Base-by-base conservation (phyloP, 2,888 invertebrate species). In the Latrodectus hesperus region DNA sequence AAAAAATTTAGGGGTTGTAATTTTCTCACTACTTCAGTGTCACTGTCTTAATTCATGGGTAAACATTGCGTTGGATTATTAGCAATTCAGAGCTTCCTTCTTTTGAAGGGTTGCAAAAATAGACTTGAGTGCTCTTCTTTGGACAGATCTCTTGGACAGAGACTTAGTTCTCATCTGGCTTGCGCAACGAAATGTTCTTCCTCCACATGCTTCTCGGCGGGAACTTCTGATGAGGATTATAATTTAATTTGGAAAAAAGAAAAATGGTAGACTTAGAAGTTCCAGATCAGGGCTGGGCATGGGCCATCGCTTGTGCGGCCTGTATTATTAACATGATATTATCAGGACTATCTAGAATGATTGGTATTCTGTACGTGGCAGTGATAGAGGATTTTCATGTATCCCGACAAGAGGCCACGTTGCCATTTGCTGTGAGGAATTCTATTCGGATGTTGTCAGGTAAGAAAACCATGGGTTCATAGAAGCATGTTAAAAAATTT, bases 341-440 rank as follows among this genome's bases (percentile, higher is more conserved):
- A 11, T 90, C 89, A 17, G 90, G 90, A 9, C n/a, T 89, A 12
- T 87, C 89, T 12, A 64, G 90, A 14, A 85, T 89, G 68, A 89
- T 88, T 81, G 90, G 90, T n/a, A 89, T 90, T 22, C 71, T 90
- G 52, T 90, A 89, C n/a, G 89, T 90, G 16, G 76, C 78, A 4
- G 75, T 90, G 1, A 64, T 87, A 52, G 75, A 88, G 17, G 51
- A 64, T 0, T 90, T 81, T 75, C 51, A 73, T 3, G 76, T 90
- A 12, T 74, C 88, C 1, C 89, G 90, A n/a, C 81, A 87, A 51
- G 87, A 87, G n/a, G 90, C 90, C 0, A 84, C 89, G 10, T 76
- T 89, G 52, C 90, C 90, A 14, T 90, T 90, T 75, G 81, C 85
- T 0, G 85, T 90, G 1, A 75, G 89, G 53, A 85, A 85, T 26